A percentile compares a stretch with the other conserved stretches of the same genome.
Evolutionary conservation across 1,140 invertebrate species (phyloP).

Genomic region (Meloidogyne hapla): DNA sequence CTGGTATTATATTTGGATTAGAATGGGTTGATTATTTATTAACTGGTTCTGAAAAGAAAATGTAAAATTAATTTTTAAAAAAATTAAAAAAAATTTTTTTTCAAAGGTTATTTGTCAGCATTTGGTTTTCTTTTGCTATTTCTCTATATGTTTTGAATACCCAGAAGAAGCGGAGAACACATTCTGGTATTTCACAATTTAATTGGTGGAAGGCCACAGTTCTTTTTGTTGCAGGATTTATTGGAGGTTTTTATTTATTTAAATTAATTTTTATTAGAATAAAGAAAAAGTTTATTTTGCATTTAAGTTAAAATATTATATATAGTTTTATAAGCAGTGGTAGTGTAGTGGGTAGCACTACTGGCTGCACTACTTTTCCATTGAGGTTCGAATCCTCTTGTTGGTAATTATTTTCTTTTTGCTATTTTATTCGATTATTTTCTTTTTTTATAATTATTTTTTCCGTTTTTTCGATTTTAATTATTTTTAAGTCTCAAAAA

Average conservation of each 20-base stretch:
- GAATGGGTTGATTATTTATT: slow-evolving; percentile 3
- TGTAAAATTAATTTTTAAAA: not conserved
- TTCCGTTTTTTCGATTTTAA: no score
- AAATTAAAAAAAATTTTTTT: not conserved
- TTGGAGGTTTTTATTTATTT: slow-evolving; percentile 41
- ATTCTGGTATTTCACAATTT: slow-evolving; percentile 44
- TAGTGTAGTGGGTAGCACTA: no score
- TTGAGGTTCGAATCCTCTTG: not conserved
- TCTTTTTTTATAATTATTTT: no score
- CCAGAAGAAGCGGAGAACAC: slow-evolving; percentile 52
- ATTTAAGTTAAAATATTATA: no score
- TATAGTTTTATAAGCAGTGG: no score
- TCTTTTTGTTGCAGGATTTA: slow-evolving; percentile 52
- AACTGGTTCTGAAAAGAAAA: slow-evolving; percentile 14
- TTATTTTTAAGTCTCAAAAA: no score
- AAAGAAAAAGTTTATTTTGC: no score
- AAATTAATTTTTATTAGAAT: slow-evolving; percentile 15
- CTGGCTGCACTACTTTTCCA: no score
- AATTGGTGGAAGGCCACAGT: slow-evolving; percentile 46
- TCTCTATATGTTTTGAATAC: slow-evolving; percentile 54
- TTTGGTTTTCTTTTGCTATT: slow-evolving; percentile 60
- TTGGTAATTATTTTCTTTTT: not conserved
- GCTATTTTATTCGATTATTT: not conserved
- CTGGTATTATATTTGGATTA: slow-evolving; percentile 4
- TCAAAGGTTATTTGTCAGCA: slow-evolving; percentile 58